phyloP scores from a whole-genome alignment of 2,113 vertebrate species.

The Rallus limicola region DNA sequence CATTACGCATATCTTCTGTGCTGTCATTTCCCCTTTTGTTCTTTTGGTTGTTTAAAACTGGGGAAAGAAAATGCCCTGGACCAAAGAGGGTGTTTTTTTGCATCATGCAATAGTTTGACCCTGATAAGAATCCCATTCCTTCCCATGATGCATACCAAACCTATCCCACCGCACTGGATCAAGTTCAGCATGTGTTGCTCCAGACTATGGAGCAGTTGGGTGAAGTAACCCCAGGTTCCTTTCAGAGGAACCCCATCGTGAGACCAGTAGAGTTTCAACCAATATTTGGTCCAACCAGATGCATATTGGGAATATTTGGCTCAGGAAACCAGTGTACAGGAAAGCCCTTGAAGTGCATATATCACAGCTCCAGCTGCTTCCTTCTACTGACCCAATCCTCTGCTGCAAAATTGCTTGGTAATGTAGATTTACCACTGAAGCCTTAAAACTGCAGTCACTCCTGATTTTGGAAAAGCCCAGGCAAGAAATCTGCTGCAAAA shows the following conservation, averaged over 20 bases:
- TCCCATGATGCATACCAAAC: not conserved
- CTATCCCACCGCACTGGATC: accelerated
- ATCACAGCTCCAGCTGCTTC: not conserved
- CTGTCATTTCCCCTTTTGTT: not conserved
- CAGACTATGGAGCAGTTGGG: not conserved
- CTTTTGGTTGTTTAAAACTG: not conserved
- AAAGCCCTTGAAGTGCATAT: not conserved
- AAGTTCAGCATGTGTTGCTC: not conserved
- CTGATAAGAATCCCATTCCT: not conserved
- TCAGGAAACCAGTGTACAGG: not conserved
- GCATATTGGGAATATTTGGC: not conserved
- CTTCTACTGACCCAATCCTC: not conserved
- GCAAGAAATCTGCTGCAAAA: not conserved
- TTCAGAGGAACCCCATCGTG: not conserved
- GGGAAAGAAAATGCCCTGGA: not conserved
- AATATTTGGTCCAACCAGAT: not conserved
- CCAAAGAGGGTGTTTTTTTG: not conserved
- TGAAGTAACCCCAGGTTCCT: not conserved
- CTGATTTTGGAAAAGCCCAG: not conserved
- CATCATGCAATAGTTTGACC: not conserved
- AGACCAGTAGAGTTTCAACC: not conserved
- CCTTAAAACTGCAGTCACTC: not conserved
- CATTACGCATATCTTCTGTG: not conserved
- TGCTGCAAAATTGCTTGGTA: not conserved
- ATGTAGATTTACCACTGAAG: not conserved